These are phyloP conservation scores for Gila robusta DNA, from an alignment of 2,797 vertebrate species.

Conservation along the genomic window DNA sequence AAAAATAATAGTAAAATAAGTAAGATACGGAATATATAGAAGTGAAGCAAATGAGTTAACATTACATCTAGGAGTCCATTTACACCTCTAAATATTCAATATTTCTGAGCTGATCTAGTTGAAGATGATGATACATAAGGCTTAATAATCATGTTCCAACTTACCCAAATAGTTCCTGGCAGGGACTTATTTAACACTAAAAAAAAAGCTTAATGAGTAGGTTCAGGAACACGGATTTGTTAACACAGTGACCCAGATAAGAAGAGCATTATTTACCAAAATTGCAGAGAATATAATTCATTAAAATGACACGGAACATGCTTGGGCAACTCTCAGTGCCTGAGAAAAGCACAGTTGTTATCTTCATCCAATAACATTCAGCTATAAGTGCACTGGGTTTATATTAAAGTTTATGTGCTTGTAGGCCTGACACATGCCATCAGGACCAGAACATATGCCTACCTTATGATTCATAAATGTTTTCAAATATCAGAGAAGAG, in stretches of 20 bases:
- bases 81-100: not conserved
- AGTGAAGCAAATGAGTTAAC: not conserved
- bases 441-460: not conserved
- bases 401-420: not conserved
- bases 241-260: constrained; percentile 52
- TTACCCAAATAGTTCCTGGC: not conserved
- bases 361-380: constrained; percentile 32
- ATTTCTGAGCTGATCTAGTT: not conserved
- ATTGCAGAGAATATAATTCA: constrained; percentile 41
- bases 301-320: constrained; percentile 53
- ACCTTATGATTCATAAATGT: not conserved
- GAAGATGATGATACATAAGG: not conserved
- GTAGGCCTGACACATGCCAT: constrained; percentile 8
- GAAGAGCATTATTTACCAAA: constrained; percentile 42
- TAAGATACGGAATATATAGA: no score
- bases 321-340: constrained; percentile 33
- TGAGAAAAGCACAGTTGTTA: constrained; percentile 27
- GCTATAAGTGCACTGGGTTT: not conserved
- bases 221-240: constrained; percentile 33
- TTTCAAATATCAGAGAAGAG: constrained; percentile 1
- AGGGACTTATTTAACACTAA: not conserved
- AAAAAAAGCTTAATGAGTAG: constrained; percentile 36
- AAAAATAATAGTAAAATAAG: no score
- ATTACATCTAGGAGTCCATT: not conserved
- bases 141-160: constrained; percentile 18